phyloP scores from a whole-genome alignment of 2,888 invertebrate genomes.

The Buathra laborator region DNA sequence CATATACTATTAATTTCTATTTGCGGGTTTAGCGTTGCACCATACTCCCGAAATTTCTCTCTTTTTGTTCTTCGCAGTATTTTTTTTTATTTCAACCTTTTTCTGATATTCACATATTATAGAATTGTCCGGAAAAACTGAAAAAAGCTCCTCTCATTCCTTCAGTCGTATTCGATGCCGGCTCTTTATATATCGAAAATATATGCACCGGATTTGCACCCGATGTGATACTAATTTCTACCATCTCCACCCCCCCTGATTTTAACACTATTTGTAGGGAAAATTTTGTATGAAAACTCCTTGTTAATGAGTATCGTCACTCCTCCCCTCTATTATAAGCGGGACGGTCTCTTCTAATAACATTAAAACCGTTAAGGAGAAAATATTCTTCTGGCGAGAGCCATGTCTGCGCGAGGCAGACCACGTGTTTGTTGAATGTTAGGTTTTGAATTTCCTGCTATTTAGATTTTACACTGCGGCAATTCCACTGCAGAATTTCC shows the following conservation, averaged over 20 bases:
- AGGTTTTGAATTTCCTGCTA: background rate
- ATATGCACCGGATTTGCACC: background rate
- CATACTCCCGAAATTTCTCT: background rate
- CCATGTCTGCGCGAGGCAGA: background rate
- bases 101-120: background rate
- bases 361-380: background rate
- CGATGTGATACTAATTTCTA: background rate
- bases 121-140: background rate
- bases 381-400: background rate
- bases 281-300: background rate
- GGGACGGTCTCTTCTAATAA: background rate
- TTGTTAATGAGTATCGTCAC: background rate
- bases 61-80: background rate
- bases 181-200: background rate
- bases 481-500: constrained; percentile 2
- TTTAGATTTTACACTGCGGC: background rate
- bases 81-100: background rate
- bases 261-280: background rate
- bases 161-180: background rate
- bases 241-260: background rate
- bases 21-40: background rate
- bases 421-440: background rate
- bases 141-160: background rate
- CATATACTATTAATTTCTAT: background rate
- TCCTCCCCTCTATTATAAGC: background rate